Percentiles rank a stretch among this genome's conserved stretches.
Conservation (phyloP, 2,888 invertebrate genomes). For the Punctoribates punctum region DNA sequence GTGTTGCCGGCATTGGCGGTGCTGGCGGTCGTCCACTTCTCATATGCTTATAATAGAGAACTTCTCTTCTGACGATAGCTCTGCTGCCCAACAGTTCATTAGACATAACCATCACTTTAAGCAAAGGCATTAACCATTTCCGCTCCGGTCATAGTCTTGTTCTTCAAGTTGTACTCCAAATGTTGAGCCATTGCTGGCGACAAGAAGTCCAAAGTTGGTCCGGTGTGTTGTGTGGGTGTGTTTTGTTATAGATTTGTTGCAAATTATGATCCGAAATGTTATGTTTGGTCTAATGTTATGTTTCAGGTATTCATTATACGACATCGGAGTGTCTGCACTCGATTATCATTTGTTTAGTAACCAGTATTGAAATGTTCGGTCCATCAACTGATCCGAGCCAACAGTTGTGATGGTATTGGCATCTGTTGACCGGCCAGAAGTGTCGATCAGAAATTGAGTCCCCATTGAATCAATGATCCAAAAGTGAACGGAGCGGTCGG, state of each 20-base stretch:
- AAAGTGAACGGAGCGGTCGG: not conserved
- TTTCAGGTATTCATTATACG: not conserved
- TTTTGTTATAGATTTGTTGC: conserved; percentile 25
- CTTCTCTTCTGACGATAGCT: not conserved
- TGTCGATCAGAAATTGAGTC: not conserved
- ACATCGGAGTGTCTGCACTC: not conserved
- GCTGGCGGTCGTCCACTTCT: conserved; percentile 10
- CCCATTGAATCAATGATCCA: not conserved
- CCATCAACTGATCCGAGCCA: not conserved
- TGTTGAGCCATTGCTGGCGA: not conserved
- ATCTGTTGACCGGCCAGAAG: not conserved
- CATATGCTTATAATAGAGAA: conserved; percentile 1
- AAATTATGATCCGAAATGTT: conserved; percentile 1
- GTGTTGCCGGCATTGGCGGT: not conserved
- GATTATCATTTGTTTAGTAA: not conserved
- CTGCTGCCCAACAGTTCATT: conserved; percentile 4
- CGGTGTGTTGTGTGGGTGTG: conserved; percentile 24
- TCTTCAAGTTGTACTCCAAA: not conserved
- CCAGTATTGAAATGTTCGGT: not conserved
- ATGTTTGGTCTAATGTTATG: not conserved
- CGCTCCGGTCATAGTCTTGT: conserved; percentile 19
- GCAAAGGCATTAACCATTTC: conserved; percentile 25
- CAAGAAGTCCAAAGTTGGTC: conserved; percentile 4
- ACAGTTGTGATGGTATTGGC: not conserved
- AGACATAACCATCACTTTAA: conserved; percentile 17